phyloP scores from a whole-genome alignment of 1,140 invertebrate genomes.

The Platorchestia sp. region DNA sequence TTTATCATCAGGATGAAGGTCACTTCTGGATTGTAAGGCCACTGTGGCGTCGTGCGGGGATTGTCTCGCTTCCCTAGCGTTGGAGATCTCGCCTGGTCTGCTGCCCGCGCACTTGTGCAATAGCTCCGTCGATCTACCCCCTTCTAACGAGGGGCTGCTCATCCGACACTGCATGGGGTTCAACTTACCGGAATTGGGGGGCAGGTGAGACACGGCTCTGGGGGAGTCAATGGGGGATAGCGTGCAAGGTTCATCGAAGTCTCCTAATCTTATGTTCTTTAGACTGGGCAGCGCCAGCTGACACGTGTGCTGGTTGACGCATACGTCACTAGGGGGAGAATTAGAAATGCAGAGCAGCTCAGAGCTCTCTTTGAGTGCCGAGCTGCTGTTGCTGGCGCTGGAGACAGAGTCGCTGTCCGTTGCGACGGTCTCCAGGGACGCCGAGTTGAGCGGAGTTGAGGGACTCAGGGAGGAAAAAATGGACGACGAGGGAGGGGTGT shows the following conservation, averaged over 20 bases:
- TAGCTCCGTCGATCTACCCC: background rate
- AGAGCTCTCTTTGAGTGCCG: background rate
- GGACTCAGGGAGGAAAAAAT: constrained; percentile 14
- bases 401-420: constrained; percentile 44
- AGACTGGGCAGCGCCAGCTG: background rate
- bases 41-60: background rate
- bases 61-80: background rate
- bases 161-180: background rate
- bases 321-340: constrained; percentile 11
- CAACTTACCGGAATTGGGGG: background rate
- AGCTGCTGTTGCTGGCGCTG: constrained; percentile 37
- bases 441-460: background rate
- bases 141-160: background rate
- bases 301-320: background rate
- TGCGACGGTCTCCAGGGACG: constrained; percentile 22
- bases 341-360: background rate
- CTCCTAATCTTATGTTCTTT: background rate
- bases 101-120: background rate
- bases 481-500: background rate
- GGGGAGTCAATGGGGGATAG: constrained; percentile 37
- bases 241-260: constrained; percentile 24
- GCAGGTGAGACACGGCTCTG: constrained; percentile 7
- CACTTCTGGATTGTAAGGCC: constrained; percentile 52
- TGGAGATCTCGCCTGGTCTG: background rate
- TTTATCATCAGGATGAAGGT: constrained; percentile 30